Conservation (phyloP, 1,140 invertebrate genomes). For the Frieseomelitta varia region DNA sequence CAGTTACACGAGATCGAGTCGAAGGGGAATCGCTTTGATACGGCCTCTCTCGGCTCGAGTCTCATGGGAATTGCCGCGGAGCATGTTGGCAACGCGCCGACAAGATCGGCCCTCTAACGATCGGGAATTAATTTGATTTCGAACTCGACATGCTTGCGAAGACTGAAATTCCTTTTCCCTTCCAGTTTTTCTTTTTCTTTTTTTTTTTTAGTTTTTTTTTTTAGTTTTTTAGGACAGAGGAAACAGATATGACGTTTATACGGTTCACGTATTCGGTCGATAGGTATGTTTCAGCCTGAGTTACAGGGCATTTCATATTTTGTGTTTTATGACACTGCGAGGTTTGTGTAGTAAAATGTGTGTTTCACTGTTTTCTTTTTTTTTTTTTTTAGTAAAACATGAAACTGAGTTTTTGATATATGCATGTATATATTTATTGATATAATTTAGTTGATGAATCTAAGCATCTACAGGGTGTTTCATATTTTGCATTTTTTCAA, state of each 20-base stretch:
- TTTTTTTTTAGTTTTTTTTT: background rate
- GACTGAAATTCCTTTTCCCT: background rate
- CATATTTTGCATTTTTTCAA: background rate
- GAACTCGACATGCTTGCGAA: background rate
- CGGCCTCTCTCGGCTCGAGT: background rate
- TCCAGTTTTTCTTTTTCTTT: background rate
- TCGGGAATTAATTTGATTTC: slow-evolving; percentile 12
- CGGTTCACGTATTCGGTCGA: background rate
- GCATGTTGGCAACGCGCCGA: background rate
- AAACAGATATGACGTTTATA: background rate
- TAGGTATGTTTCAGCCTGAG: background rate
- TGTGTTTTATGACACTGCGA: background rate
- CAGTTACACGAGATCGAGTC: background rate
- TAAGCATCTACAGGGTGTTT: background rate
- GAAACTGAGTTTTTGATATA: no score
- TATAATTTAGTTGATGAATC: background rate
- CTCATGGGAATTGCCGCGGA: no score
- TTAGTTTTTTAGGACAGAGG: background rate
- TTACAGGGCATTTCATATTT: background rate
- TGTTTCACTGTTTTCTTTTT: no score
- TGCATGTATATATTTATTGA: background rate
- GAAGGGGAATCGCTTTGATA: background rate
- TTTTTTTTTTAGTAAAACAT: background rate
- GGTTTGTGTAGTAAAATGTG: background rate
- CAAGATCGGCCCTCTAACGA: background rate